Evolutionary conservation across 2,797 vertebrate species (phyloP).

Genomic region (Eleutherodactylus coqui): DNA sequence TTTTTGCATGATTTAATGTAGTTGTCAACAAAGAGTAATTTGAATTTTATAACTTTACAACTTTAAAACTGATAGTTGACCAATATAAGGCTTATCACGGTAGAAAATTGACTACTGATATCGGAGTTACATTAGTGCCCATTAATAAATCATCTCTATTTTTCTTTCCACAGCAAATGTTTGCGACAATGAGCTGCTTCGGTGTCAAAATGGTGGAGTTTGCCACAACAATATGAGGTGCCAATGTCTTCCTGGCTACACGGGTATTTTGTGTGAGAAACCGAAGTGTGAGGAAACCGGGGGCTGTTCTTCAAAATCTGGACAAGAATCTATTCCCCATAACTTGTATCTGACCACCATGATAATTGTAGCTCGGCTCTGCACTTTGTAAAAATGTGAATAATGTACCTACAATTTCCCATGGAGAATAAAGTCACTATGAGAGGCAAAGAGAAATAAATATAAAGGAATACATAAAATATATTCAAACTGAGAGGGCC

Average conservation of each 20-base stretch:
- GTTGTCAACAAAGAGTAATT: neutral
- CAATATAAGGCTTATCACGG: too few relatives aligned
- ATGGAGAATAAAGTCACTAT: constrained; percentile 38
- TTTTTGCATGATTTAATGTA: neutral
- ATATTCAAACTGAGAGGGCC: constrained; percentile 73
- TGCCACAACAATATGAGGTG: constrained; percentile 91
- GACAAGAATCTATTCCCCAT: constrained; percentile 59
- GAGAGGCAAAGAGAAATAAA: constrained; percentile 38
- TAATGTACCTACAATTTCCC: constrained; percentile 58
- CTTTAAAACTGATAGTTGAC: too few relatives aligned
- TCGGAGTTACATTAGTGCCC: neutral
- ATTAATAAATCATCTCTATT: constrained; percentile 3
- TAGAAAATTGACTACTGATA: neutral
- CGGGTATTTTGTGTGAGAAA: constrained; percentile 92
- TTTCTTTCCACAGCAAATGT: constrained; percentile 83
- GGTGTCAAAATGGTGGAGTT: constrained; percentile 94
- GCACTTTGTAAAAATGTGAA: constrained; percentile 73
- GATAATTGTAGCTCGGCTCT: constrained; percentile 70
- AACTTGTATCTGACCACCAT: constrained; percentile 71
- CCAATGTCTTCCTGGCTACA: constrained; percentile 84
- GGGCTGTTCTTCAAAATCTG: constrained; percentile 79
- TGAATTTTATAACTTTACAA: neutral
- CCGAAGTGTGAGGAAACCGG: constrained; percentile 85
- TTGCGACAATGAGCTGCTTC: constrained; percentile 93
- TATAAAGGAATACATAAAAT: constrained; percentile 56